Percentiles rank a stretch among this genome's conserved stretches.
These are phyloP conservation scores for Nomada lathburiana DNA, from an alignment of 2,888 invertebrate genomes.

Conservation along the genomic window DNA sequence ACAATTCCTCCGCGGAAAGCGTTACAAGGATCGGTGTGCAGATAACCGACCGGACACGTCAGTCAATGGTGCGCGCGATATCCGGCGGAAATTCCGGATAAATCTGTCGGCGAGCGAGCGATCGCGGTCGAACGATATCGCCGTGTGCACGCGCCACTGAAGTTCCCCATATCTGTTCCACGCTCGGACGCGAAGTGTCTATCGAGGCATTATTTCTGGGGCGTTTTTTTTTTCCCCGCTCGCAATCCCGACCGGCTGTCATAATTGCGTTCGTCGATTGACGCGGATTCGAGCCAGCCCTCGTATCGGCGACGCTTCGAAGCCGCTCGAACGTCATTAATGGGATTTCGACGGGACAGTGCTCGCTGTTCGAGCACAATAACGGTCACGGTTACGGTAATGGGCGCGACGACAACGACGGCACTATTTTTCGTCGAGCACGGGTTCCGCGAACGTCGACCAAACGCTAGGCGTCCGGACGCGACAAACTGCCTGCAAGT, in stretches of 20 bases:
- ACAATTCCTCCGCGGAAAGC: conserved; percentile 22
- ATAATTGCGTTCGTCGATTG: conserved; percentile 61
- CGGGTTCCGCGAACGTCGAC: not conserved
- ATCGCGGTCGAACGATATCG: conserved; percentile 42
- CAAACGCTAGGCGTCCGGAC: not conserved
- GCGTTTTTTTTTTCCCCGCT: conserved; percentile 19
- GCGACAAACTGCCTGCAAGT: not conserved
- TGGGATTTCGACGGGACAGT: conserved; percentile 39
- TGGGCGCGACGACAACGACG: conserved; percentile 47
- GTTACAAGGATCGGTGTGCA: conserved; percentile 5
- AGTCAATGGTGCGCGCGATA: conserved; percentile 49
- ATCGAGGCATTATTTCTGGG: conserved; percentile 28
- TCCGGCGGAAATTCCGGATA: conserved; percentile 54
- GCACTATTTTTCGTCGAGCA: conserved; percentile 41
- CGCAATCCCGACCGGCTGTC: conserved; percentile 32
- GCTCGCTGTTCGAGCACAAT: conserved; percentile 51
- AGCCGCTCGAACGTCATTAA: conserved; percentile 49
- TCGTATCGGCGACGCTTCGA: conserved; percentile 49
- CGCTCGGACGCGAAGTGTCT: conserved; percentile 46
- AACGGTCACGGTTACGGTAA: conserved; percentile 63
- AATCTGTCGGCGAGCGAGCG: conserved; percentile 48
- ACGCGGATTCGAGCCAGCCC: conserved; percentile 26
- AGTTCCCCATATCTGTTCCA: conserved; percentile 46
- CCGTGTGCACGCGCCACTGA: conserved; percentile 37
- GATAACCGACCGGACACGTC: conserved; percentile 45